Percentiles rank a stretch among this genome's conserved stretches.
Conservation (phyloP, 2,888 invertebrate genomes). For the Panorpa germanica region DNA sequence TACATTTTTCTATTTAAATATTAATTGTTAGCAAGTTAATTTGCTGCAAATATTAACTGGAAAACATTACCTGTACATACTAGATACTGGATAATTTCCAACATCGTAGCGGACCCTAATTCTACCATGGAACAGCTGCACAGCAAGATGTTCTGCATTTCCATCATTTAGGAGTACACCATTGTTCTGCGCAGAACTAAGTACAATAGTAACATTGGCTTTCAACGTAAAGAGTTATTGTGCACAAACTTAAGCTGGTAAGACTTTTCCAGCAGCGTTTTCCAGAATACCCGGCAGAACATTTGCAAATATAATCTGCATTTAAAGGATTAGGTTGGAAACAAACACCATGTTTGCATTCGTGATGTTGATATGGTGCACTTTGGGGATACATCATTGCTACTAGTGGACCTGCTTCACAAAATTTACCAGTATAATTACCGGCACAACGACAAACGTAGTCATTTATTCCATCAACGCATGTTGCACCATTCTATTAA, state of each 20-base stretch:
- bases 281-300: constrained; percentile 91
- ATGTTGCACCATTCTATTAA: constrained; percentile 86
- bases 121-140: constrained; percentile 88
- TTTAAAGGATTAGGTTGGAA: constrained; percentile 67
- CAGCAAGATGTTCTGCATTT: constrained; percentile 77
- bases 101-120: constrained; percentile 92
- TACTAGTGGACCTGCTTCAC: constrained; percentile 84
- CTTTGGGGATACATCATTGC: constrained; percentile 76
- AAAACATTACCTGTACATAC: constrained; percentile 64
- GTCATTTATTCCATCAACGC: constrained; percentile 89
- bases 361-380: constrained; percentile 90
- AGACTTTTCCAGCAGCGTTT: constrained; percentile 94
- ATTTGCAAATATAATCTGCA: constrained; percentile 83
- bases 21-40: too few species aligned
- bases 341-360: constrained; percentile 94
- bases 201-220: constrained; percentile 85
- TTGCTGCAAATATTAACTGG: too few species aligned
- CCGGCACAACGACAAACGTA: constrained; percentile 81
- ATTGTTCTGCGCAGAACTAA: constrained; percentile 77
- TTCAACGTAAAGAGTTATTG: constrained; percentile 85
- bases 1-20: constrained; percentile 2
- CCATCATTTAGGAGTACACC: constrained; percentile 92
- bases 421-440: constrained; percentile 82
- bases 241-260: constrained; percentile 77
- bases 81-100: constrained; percentile 92